Conservation (phyloP, 2,888 invertebrate species). For the Camptogramma bilineatum region DNA sequence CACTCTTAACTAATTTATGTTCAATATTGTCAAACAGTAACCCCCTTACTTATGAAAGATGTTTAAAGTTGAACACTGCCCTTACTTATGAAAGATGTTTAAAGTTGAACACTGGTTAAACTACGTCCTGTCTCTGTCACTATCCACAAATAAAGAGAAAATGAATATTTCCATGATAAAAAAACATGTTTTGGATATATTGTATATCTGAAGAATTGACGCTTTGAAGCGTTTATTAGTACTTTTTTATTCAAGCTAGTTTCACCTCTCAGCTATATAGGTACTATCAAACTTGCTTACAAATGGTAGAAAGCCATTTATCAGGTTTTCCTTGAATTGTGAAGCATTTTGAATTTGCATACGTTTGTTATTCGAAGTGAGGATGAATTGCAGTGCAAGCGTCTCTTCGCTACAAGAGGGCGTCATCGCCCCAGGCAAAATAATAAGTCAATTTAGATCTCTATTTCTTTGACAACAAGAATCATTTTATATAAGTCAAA, state of each 20-base stretch:
- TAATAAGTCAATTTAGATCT: not conserved
- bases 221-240: too few relatives aligned
- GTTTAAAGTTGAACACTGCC: too few relatives aligned
- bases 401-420: slow-evolving; percentile 11
- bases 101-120: too few relatives aligned
- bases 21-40: too few relatives aligned
- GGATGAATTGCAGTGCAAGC: slow-evolving; percentile 18
- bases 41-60: too few relatives aligned
- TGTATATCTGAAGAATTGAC: too few relatives aligned
- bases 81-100: too few relatives aligned
- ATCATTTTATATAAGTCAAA: not conserved
- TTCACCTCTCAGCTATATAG: not conserved
- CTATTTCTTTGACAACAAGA: not conserved
- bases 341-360: slow-evolving; percentile 16
- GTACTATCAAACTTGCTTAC: not conserved
- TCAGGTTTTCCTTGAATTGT: not conserved
- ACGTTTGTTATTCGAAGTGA: slow-evolving; percentile 15
- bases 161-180: too few relatives aligned
- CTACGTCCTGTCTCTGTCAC: too few relatives aligned
- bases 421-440: slow-evolving; percentile 2
- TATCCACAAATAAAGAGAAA: too few relatives aligned
- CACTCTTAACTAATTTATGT: too few relatives aligned
- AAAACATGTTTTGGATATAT: too few relatives aligned
- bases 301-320: slow-evolving; percentile 4
- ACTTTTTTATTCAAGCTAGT: not conserved